phyloP scores from a whole-genome alignment of 2,797 vertebrate species.

The Euthynnus affinis region DNA sequence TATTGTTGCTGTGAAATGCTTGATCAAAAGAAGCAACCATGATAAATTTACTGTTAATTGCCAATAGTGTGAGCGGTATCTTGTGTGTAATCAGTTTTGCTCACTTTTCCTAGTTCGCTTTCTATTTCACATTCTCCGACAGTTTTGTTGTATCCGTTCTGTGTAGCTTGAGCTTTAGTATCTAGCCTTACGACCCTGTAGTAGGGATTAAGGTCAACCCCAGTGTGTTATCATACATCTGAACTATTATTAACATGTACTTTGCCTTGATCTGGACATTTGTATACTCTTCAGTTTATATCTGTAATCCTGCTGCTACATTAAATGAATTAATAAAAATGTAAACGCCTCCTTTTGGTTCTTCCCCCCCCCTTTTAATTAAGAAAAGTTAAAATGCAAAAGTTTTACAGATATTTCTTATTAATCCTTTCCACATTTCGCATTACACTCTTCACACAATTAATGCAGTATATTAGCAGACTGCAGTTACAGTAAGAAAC shows the following conservation, averaged over 20 bases:
- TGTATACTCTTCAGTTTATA: slow-evolving; percentile 89
- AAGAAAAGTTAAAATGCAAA: background rate
- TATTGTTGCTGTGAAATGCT: slow-evolving; percentile 84
- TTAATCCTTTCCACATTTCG: background rate
- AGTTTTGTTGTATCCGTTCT: slow-evolving; percentile 80
- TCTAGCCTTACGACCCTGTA: slow-evolving; percentile 82
- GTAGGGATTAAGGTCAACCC: slow-evolving; percentile 81
- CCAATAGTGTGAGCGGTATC: slow-evolving; percentile 83
- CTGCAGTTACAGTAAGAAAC: background rate
- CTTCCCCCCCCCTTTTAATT: background rate
- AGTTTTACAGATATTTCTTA: background rate
- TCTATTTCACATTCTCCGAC: slow-evolving; percentile 78
- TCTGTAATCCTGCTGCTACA: slow-evolving; percentile 89
- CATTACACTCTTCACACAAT: background rate
- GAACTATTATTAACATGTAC: slow-evolving; percentile 87
- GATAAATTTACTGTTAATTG: slow-evolving; percentile 78
- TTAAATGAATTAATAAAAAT: slow-evolving; percentile 85
- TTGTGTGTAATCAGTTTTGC: slow-evolving; percentile 78
- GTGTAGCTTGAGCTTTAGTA: slow-evolving; percentile 84
- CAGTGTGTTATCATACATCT: slow-evolving; percentile 84
- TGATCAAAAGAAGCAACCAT: slow-evolving; percentile 79
- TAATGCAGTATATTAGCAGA: background rate
- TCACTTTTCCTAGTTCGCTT: slow-evolving; percentile 80
- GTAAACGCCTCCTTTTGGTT: slow-evolving; percentile 14
- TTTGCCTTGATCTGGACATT: slow-evolving; percentile 89